phyloP scores from a whole-genome alignment of 2,888 invertebrate species.

The Cantharis rustica region DNA sequence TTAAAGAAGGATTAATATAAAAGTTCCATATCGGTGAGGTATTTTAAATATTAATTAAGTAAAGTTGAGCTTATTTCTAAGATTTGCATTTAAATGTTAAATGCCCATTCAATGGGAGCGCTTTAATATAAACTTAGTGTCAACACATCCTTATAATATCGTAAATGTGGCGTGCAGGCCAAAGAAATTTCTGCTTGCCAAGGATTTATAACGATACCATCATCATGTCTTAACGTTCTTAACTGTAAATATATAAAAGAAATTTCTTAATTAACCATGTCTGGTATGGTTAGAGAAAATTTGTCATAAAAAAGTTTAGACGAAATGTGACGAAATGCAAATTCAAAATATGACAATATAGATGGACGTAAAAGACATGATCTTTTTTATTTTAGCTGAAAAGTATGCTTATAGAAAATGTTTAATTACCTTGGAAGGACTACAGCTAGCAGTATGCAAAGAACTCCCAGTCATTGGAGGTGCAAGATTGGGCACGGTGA shows the following conservation, averaged over 20 bases:
- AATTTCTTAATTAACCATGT: constrained; percentile 1
- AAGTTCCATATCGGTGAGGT: neutral
- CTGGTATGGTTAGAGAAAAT: neutral
- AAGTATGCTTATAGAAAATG: neutral
- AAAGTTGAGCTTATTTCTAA: neutral
- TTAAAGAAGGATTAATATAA: neutral
- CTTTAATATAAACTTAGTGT: neutral
- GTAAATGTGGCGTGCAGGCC: constrained; percentile 41
- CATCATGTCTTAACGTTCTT: neutral
- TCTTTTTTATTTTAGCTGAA: neutral
- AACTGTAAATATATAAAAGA: neutral
- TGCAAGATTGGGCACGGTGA: constrained; percentile 55
- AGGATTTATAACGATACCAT: constrained; percentile 10
- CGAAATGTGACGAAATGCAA: too few relatives aligned
- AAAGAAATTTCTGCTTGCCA: constrained; percentile 46
- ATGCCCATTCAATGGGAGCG: neutral
- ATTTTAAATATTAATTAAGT: neutral
- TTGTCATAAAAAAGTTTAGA: too few relatives aligned
- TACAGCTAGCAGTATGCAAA: constrained; percentile 53
- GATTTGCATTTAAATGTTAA: neutral
- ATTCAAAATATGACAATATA: too few relatives aligned
- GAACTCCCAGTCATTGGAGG: constrained; percentile 53
- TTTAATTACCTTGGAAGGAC: constrained; percentile 52
- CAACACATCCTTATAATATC: neutral
- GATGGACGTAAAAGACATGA: neutral